Evolutionary conservation across 1,140 invertebrate genomes (phyloP).

Genomic region (Coenobita brevimanus): DNA sequence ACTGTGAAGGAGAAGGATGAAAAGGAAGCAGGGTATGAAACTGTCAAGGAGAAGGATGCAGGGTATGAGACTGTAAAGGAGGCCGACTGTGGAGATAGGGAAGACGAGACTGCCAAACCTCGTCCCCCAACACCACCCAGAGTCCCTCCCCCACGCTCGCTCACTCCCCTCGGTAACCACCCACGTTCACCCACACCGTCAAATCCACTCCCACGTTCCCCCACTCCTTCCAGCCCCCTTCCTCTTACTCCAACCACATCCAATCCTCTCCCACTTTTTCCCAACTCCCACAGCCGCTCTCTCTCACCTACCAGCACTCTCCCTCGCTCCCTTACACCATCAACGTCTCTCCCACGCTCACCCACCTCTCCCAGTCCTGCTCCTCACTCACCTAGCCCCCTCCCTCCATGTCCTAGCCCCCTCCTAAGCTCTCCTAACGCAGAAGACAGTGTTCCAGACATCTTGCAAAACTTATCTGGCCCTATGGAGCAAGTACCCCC

Average conservation of each 20-base stretch:
- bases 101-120: conserved; percentile 41
- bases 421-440: background rate
- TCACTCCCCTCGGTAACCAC: conserved; percentile 19
- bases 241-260: background rate
- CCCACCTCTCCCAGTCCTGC: too few relatives aligned
- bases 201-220: background rate
- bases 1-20: conserved; percentile 36
- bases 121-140: conserved; percentile 39
- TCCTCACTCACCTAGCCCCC: background rate
- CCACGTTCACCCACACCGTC: background rate
- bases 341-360: too few relatives aligned
- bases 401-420: too few relatives aligned
- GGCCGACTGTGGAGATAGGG: background rate
- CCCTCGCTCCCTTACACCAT: too few relatives aligned
- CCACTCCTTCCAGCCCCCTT: background rate
- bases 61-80: conserved; percentile 61
- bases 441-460: conserved; percentile 60
- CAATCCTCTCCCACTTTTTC: background rate
- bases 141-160: conserved; percentile 49
- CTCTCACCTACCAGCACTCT: too few relatives aligned
- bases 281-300: too few relatives aligned
- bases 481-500: conserved; percentile 48
- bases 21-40: conserved; percentile 42
- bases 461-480: conserved; percentile 50
- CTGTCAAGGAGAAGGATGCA: conserved; percentile 53